Evolutionary conservation across 2,888 invertebrate genomes (phyloP).

Genomic region (Tetrapedia diversipes): DNA sequence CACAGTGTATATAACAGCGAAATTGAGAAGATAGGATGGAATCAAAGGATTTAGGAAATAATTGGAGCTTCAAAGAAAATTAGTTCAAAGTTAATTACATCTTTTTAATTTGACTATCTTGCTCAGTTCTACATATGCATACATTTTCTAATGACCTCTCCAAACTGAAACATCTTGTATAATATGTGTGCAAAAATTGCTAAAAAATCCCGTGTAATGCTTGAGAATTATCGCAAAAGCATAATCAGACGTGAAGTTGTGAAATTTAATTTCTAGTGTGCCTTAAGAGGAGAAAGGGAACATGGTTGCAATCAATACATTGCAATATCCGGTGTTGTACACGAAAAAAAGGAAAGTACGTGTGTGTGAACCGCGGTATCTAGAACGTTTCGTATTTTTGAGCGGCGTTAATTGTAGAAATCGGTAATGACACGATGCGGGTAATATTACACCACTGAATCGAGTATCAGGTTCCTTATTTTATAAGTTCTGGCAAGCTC

Average conservation of each 20-base stretch:
- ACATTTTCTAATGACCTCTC: too few species aligned
- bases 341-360: conserved; percentile 1
- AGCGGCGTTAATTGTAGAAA: not conserved
- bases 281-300: conserved; percentile 21
- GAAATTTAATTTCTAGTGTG: conserved; percentile 14
- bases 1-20: too few species aligned
- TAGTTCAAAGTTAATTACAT: not conserved
- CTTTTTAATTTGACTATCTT: not conserved
- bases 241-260: conserved; percentile 3
- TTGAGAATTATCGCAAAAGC: not conserved
- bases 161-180: not conserved
- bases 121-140: not conserved
- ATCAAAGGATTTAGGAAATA: not conserved
- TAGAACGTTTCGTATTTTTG: not conserved
- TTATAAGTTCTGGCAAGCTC: not conserved
- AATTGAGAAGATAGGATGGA: not conserved
- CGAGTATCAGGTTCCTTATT: not conserved
- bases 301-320: not conserved
- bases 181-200: too few species aligned
- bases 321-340: conserved; percentile 28
- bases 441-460: not conserved
- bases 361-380: not conserved
- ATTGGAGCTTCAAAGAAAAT: not conserved
- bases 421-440: conserved; percentile 11
- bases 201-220: not conserved